Evolutionary conservation across 1,140 invertebrate species (phyloP).

Genomic region (Temnothorax longispinosus): DNA sequence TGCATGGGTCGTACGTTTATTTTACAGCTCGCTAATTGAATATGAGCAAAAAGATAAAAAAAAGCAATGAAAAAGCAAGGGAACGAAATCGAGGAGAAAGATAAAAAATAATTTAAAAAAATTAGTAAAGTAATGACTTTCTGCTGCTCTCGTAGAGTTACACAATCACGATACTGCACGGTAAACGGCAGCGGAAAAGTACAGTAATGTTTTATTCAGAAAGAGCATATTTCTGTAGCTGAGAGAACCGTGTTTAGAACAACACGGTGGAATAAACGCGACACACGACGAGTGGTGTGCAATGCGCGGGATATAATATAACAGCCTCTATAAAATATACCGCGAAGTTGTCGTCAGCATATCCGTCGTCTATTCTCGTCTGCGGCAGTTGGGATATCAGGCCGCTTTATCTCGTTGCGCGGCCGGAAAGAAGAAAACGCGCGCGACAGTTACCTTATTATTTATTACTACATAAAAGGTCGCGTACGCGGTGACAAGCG

Average conservation of each 20-base stretch:
- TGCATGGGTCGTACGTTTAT: not conserved
- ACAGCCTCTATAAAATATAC: slow-evolving; percentile 30
- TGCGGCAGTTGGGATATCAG: slow-evolving; percentile 12
- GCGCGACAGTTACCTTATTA: slow-evolving; percentile 41
- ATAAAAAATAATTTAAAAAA: not conserved
- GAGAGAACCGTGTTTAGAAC: slow-evolving; percentile 7
- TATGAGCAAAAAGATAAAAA: not conserved
- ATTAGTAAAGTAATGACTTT: not conserved
- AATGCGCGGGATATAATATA: not conserved
- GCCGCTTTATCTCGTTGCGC: slow-evolving; percentile 15
- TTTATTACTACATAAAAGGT: slow-evolving; percentile 51
- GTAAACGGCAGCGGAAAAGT: not conserved
- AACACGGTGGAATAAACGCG: slow-evolving; percentile 24
- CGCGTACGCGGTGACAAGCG: not conserved
- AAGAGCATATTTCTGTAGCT: not conserved
- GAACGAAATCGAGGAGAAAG: not conserved
- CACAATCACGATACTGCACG: not conserved
- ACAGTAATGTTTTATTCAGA: not conserved
- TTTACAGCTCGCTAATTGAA: not conserved
- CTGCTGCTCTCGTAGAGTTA: not conserved
- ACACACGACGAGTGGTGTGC: not conserved
- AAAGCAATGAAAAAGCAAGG: not conserved
- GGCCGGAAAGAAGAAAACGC: slow-evolving; percentile 16
- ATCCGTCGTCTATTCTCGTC: slow-evolving; percentile 45
- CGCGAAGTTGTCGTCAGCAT: slow-evolving; percentile 25